Evolutionary conservation across 2,797 vertebrate genomes (phyloP), one percentile per base, ranked within the genome.

Genomic region (Echeneis naucrates): DNA sequence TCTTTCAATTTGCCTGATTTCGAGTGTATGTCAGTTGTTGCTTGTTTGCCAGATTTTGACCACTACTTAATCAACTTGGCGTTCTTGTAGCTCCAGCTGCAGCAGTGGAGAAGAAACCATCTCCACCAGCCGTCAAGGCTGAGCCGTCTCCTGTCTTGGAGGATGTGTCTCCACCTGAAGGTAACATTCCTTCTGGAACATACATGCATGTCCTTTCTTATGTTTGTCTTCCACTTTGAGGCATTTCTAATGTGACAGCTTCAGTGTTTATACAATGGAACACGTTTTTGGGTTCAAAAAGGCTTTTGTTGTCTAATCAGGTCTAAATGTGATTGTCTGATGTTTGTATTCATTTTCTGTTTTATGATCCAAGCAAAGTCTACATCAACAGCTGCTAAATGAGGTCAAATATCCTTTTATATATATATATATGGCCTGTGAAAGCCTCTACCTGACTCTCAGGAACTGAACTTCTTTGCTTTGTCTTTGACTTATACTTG

Each of bases 51-150:
- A 53, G 24, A 80, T 78, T 82, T 88, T 74, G 72, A 51, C 62
- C 51, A 52, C 60, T 52, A 51, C 82, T 81, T 90, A 80, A 89
- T 74, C 30, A 30, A 55, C 21, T 73, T 84, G 88, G 58, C 80
- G 12, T 83, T 88, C 83, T 90, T 91, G 45, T 87, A 90, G 78
- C 82, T 78, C 64, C 74, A 83, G 72, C 67, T 77, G 47, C 59
- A 23, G 44, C 58, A 0, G 47, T 35, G 58, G 78, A 65, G 81
- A 82, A 81, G 82, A 80, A 81, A 81, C 60, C 63, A 0, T 78
- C 86, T 72, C 76, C 77, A 8, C 35, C 70, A 42, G 63, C 52
- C 12, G 5, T 30, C 26, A 56, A 69, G 81, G 67, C 81, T 68
- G 66, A 82, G 68, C 71, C 77, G 2, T 76, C 74, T 42, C 61